Base-by-base conservation (phyloP, 2,113 vertebrate species). In the Gracilinanus agilis region DNA sequence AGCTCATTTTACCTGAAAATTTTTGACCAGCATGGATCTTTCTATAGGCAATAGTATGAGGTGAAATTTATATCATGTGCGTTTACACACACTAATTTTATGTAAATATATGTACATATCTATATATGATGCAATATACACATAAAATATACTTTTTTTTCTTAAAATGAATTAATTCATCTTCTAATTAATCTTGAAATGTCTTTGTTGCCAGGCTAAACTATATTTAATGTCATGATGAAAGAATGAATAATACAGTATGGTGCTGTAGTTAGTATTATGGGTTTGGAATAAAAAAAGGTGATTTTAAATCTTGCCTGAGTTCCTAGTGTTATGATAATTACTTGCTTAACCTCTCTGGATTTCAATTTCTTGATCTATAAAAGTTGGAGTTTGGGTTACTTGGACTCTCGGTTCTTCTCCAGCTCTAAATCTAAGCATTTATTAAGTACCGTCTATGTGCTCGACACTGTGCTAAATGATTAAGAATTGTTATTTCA, bases 31-130 rank as follows among this genome's bases (percentile, higher is more conserved):
- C 29, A n/a, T 4, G 19, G 34, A n/a, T 2, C 4, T 75, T 75
- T 75, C 29, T 19, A 75, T 29, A n/a, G 7, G 29, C 13, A 5
- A 3, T 34, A 67, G 34, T 6, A n/a, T 75, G 29, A n/a, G 61
- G 1, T 7, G 0, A 75, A n/a, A 75, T 75, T 4, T n/a, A 75
- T n/a, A n/a, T n/a, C 1, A 0, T n/a, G 3, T 75, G 0, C 19
- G 24, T n/a, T 6, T 40, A 23, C 13, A 13, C 13, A 67, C 11
- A 67, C 3, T 49, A 49, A 49, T 49, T n/a, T 49, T 49, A 49
- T 67, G 34, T 34, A 9, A 19, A 8, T n/a, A 67, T 67, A 7
- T 6, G n/a, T 58, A 27, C 25, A 27, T 9, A 58, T 19, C 29
- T 27, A 25, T 25, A 27, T 1, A 58, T 27, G 49, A 49, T 49